These are phyloP conservation scores for Pachydiplax longipennis DNA, from an alignment of 2,888 invertebrate genomes.

Conservation along the genomic window DNA sequence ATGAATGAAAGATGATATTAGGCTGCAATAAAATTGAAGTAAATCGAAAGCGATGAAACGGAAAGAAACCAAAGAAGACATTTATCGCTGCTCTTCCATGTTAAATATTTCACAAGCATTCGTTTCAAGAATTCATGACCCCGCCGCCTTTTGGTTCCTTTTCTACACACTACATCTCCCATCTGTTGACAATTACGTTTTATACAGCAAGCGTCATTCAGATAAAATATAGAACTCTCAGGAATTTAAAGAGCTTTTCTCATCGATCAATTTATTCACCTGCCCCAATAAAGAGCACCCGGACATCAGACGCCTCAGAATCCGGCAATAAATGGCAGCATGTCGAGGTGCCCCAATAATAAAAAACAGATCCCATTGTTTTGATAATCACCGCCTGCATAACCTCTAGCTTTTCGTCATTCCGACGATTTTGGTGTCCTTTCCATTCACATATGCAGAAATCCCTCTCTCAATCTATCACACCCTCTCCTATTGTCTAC, in stretches of 20 bases:
- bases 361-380: constrained; percentile 18
- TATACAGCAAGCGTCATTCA: background rate
- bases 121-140: too few species aligned
- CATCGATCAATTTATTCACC: background rate
- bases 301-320: background rate
- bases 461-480: background rate
- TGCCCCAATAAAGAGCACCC: background rate
- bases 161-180: too few species aligned
- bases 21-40: too few species aligned
- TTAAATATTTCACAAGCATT: too few species aligned
- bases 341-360: background rate
- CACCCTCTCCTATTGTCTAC: background rate
- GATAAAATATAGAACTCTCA: background rate
- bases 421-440: background rate
- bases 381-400: constrained; percentile 23
- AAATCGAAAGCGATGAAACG: too few species aligned
- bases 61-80: too few species aligned
- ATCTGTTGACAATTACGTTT: background rate
- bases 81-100: too few species aligned
- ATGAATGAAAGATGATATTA: too few species aligned
- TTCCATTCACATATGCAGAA: background rate
- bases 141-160: too few species aligned
- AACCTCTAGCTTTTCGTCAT: background rate
- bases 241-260: background rate
- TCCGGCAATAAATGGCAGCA: background rate